Base-by-base conservation (phyloP, 1,140 invertebrate genomes). In the Ceratina japonica region DNA sequence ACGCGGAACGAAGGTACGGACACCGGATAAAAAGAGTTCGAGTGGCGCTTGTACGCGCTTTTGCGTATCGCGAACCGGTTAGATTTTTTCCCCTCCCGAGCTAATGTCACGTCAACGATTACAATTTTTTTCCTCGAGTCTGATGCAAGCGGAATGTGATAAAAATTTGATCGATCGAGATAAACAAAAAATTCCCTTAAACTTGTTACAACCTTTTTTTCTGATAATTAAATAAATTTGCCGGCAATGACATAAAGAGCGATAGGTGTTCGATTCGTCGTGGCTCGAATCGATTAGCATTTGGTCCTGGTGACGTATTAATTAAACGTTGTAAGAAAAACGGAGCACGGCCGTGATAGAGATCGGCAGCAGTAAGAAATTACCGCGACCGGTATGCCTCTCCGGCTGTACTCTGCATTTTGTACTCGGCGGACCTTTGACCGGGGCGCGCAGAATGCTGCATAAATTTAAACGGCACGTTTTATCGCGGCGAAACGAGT, bases 401-500 rank as follows among this genome's bases (percentile, higher is more conserved):
- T 44, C 37, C 37, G 37, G 37, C 5, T 20, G 76, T n/a, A 31
- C 10, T 27, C 31, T 7, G 59, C 15, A 31, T 61, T 69, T 76
- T 61, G 31, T 64, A 64, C 71, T n/a, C 16, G 31, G 18, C 0
- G 22, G 71, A 79, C 71, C 77, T 73, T 73, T 79, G 71, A 58
- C 70, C 77, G 4, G 13, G 4, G 51, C 70, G 61, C 12, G 37
- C 31, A 73, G 64, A 79, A 73, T 73, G 65, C 44, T 4, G 71
- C 71, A 58, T 73, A 74, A 74, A 59, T 79, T 66, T 31, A 22
- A 73, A 59, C 12, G 71, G 5, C 24, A 58, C 16, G 15, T 71
- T 79, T 74, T 74, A 73, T 65, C 70, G 63, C 71, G 15, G 18
- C 62, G 5, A 56, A 66, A 72, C 59, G 75, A 72, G 69, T 78